phyloP scores from a whole-genome alignment of 2,113 vertebrate genomes.

The Himantopus leucocephalus region DNA sequence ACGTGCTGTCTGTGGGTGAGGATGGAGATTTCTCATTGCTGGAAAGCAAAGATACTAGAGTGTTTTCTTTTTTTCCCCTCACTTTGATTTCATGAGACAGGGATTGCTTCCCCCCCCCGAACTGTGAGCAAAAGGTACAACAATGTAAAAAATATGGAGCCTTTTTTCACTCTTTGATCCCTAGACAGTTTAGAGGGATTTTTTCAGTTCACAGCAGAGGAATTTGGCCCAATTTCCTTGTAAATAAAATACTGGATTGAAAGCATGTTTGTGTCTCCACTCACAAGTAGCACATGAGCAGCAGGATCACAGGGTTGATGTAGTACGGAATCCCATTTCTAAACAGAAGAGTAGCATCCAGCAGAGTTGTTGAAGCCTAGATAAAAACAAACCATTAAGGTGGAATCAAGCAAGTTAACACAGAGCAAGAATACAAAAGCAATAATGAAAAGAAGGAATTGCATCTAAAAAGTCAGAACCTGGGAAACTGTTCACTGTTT shows the following conservation, averaged over 20 bases:
- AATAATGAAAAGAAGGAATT: background rate
- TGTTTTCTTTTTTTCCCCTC: background rate
- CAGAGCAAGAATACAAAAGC: background rate
- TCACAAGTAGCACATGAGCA: slow-evolving; percentile 41
- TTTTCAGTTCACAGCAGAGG: background rate
- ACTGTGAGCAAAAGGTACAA: background rate
- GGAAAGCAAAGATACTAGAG: background rate
- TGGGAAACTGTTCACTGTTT: background rate
- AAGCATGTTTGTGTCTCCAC: slow-evolving; percentile 11
- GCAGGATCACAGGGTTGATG: slow-evolving; percentile 26
- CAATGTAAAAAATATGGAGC: background rate
- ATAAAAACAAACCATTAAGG: slow-evolving; percentile 45
- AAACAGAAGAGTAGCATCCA: slow-evolving; percentile 52
- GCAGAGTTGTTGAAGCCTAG: slow-evolving; percentile 16
- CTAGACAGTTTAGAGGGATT: background rate
- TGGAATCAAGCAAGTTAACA: slow-evolving; percentile 14
- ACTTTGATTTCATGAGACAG: background rate
- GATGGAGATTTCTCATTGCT: background rate
- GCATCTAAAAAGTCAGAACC: background rate
- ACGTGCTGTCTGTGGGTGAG: background rate
- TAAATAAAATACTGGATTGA: slow-evolving; percentile 32
- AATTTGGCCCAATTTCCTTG: slow-evolving; percentile 51
- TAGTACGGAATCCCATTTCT: slow-evolving; percentile 52
- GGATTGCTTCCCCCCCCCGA: background rate
- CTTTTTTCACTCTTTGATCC: background rate